phyloP scores from a whole-genome alignment of 2,888 invertebrate species.

The Phyto melanocephala region DNA sequence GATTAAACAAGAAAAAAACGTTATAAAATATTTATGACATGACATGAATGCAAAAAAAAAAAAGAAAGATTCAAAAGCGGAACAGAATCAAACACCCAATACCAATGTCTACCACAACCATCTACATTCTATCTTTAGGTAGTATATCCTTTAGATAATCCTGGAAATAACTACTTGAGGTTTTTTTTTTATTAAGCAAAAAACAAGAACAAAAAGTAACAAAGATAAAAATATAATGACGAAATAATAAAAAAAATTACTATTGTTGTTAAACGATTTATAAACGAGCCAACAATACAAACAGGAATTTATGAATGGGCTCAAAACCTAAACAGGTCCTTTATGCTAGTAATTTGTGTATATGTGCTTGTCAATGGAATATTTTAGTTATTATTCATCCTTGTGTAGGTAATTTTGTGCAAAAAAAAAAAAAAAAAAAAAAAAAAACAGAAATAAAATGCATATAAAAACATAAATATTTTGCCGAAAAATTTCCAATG shows the following conservation, averaged over 20 bases:
- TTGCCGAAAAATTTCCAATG: constrained; percentile 43
- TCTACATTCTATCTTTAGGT: background rate
- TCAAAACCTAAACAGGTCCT: constrained; percentile 53
- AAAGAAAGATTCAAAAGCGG: background rate
- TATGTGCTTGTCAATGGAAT: constrained; percentile 10
- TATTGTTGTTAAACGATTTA: constrained; percentile 53
- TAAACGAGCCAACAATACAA: constrained; percentile 44
- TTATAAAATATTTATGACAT: constrained; percentile 50
- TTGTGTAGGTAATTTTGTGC: constrained; percentile 33
- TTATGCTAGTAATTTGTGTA: constrained; percentile 14
- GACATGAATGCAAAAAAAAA: constrained; percentile 31
- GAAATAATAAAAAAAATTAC: constrained; percentile 36
- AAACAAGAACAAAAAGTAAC: background rate
- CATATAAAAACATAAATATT: constrained; percentile 23
- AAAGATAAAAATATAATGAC: constrained; percentile 17
- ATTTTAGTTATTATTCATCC: constrained; percentile 41
- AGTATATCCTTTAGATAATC: constrained; percentile 55
- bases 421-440: too few relatives aligned
- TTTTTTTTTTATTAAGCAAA: constrained; percentile 36
- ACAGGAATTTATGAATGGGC: constrained; percentile 54
- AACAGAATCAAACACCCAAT: constrained; percentile 48
- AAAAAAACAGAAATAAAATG: too few relatives aligned
- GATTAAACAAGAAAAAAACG: constrained; percentile 14
- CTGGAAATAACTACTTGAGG: constrained; percentile 62
- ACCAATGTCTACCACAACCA: background rate